Base-by-base conservation (phyloP, 2,113 vertebrate species). In the Plestiodon gilberti region DNA sequence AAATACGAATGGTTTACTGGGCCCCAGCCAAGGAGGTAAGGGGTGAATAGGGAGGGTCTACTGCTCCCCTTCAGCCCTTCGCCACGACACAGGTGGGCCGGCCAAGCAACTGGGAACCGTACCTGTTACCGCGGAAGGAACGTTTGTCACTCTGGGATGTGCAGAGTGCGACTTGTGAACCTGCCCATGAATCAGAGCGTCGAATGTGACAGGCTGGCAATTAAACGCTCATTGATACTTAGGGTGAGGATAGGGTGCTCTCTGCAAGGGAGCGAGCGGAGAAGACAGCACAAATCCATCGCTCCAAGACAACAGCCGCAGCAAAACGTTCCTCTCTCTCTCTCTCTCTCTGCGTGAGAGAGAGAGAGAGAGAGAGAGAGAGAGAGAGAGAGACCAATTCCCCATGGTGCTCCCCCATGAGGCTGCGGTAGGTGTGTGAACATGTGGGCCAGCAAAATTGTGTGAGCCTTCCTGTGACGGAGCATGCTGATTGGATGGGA, bases 121-220 rank as follows among this genome's bases (percentile, higher is more conserved):
- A 15, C 77, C 55, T 55, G n/a, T n/a, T n/a, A n/a, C n/a, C n/a
- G n/a, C n/a, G n/a, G n/a, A n/a, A n/a, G n/a, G n/a, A n/a, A n/a
- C n/a, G n/a, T n/a, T n/a, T n/a, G n/a, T n/a, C n/a, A n/a, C 59
- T 2, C 76, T 5, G 43, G 8, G 20, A 64, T 40, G 71, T 2
- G 88, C 35, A 4, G 35, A 13, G 13, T 17, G n/a, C n/a, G n/a
- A 71, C 64, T 48, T 48, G 88, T 84, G 73, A 87, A 88, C 64
- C 88, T 1, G 22, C 79, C 38, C 52, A 35, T 57, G 74, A 76
- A 73, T 0, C 0, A 85, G 65, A 89, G 30, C 85, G 84, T 38
- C 85, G 89, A 90, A 78, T 25, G 83, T 88, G 91, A 81, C 77
- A 88, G 86, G 87, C 88, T 89, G 78, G 85, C 83, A 15, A 20